Percentiles rank a stretch among this genome's conserved stretches.
These are phyloP conservation scores for Coccyzus lansbergi DNA, from an alignment of 2,797 vertebrate genomes.

Conservation along the genomic window DNA sequence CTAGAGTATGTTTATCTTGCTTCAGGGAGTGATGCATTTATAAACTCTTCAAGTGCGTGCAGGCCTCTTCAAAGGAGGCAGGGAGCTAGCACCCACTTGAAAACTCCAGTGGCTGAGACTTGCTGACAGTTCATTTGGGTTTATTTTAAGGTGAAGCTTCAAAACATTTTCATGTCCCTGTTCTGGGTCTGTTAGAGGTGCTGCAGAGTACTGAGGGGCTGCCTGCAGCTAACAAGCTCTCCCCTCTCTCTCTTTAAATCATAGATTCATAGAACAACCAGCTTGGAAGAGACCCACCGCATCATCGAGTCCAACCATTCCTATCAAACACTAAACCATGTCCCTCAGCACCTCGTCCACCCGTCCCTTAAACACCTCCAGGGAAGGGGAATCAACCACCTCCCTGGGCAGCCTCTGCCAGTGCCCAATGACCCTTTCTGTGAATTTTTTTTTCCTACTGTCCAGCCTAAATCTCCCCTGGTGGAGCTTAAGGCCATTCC, in stretches of 20 bases:
- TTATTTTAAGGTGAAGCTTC: slow-evolving; percentile 7
- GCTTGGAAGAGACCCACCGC: too few species aligned
- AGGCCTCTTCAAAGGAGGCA: not conserved
- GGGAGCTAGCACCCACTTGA: not conserved
- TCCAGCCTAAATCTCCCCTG: too few species aligned
- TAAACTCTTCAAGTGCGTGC: slow-evolving; percentile 26
- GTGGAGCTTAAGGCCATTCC: too few species aligned
- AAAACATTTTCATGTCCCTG: not conserved
- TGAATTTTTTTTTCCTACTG: too few species aligned
- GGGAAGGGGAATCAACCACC: too few species aligned
- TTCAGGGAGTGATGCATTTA: slow-evolving; percentile 18
- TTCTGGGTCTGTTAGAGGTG: not conserved
- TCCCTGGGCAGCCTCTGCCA: too few species aligned
- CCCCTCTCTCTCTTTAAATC: not conserved
- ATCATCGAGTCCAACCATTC: too few species aligned
- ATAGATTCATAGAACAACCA: too few species aligned
- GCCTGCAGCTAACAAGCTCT: not conserved
- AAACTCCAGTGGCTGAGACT: not conserved
- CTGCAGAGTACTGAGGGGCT: not conserved
- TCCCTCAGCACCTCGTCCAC: too few species aligned
- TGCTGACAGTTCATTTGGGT: not conserved
- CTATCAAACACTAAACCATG: too few species aligned
- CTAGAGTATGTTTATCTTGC: not conserved
- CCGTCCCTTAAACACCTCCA: too few species aligned
- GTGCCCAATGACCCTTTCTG: too few species aligned